Conservation (phyloP, 2,113 vertebrate species). For the Plecturocebus donacophilus region DNA sequence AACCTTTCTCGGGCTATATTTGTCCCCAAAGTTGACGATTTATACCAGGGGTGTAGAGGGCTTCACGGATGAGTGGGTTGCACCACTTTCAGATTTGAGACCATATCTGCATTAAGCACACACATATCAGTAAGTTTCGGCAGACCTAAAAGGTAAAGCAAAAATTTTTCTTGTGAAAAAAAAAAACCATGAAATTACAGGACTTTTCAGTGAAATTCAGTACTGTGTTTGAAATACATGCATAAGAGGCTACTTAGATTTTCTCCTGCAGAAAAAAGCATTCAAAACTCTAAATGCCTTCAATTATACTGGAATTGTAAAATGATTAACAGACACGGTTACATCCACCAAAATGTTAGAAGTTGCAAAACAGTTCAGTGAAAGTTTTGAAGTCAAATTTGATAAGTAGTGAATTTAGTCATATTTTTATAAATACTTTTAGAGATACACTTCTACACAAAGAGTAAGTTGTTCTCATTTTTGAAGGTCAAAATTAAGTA, state of each 20-base stretch:
- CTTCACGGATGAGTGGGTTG: neutral
- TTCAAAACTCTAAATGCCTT: neutral
- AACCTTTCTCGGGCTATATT: neutral
- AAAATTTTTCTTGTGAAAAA: neutral
- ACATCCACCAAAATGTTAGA: neutral
- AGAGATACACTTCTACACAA: conserved; percentile 10
- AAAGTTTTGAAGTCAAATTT: conserved; percentile 16
- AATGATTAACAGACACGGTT: neutral
- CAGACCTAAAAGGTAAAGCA: neutral
- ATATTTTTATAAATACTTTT: conserved; percentile 12
- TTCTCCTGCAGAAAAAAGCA: neutral
- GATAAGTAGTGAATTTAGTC: neutral
- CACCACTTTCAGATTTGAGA: neutral
- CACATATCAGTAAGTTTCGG: neutral
- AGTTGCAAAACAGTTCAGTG: neutral
- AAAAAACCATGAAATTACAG: neutral
- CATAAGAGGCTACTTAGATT: conserved; percentile 8
- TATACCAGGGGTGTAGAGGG: too few relatives aligned
- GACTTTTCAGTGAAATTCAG: neutral
- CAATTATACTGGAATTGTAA: neutral
- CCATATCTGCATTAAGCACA: neutral
- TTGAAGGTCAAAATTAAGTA: conserved; percentile 33
- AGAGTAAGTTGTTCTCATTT: conserved; percentile 7
- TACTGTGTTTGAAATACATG: neutral
- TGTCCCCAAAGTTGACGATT: neutral